Base-by-base conservation (phyloP, 2,113 vertebrate species). In the Acanthisitta chloris region DNA sequence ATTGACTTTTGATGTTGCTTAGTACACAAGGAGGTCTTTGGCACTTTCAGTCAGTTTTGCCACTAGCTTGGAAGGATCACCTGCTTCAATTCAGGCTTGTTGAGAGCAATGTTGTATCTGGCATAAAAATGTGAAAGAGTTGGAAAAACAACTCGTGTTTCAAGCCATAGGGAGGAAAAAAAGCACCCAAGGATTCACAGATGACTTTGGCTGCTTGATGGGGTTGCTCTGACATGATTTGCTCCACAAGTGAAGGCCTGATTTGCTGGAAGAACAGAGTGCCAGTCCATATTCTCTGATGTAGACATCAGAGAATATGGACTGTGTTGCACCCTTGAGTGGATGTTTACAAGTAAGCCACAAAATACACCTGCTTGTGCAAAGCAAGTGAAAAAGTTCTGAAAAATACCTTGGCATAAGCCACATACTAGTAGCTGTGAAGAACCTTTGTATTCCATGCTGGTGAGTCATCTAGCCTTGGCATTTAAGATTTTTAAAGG, bases 401-500 rank as follows among this genome's bases (percentile, higher is more conserved):
- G 11, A 67, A 88, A 79, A 77, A 31, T 33, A 10, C 26, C 7
- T 59, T 71, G 21, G 17, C 10, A 11, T 86, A 31, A 81, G 17
- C 15, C 43, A 76, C 14, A 24, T 42, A 9, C 72, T 78, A 8
- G 8, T 18, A 46, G 26, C 46, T 65, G 10, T 48, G 51, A 80
- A 46, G 18, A 91, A n/a, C 49, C 77, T 87, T 85, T 90, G 31
- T 79, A 10, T 81, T 82, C 81, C 4, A 1, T 61, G 29, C 54
- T 77, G 86, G 46, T 45, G 71, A 76, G 54, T 36, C 45, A 76
- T 62, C 57, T 54, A 77, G 72, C 38, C 38, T 71, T 90, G 85
- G 45, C 40, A 67, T 92, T 91, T 34, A 84, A 59, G 42, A 86
- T 97, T 95, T 58, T 79, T 51, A 88, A 92, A 70, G 77, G 74